A percentile compares a stretch with the other conserved stretches of the same genome.
These are phyloP conservation scores for Indicator indicator DNA, from an alignment of 2,113 vertebrate species.

Conservation along the genomic window DNA sequence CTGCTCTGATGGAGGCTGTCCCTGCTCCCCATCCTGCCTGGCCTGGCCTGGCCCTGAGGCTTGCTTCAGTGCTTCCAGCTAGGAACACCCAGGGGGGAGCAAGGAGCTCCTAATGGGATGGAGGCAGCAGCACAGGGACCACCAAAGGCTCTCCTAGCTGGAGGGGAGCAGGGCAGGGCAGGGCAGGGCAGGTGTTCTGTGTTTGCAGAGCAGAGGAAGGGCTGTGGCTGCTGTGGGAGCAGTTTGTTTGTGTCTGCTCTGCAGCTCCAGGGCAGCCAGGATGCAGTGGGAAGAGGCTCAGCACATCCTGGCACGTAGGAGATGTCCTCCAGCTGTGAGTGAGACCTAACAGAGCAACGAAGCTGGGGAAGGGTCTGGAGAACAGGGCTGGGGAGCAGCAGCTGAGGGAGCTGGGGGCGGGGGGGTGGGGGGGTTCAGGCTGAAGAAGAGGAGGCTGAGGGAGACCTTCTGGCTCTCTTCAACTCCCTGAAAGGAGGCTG, in stretches of 20 bases:
- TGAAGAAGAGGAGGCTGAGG: too few species aligned
- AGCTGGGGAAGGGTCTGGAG: neutral
- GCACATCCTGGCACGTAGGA: neutral
- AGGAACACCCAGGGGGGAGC: neutral
- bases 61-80: neutral
- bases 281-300: neutral
- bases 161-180: neutral
- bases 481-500: too few species aligned
- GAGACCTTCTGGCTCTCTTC: too few species aligned
- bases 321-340: neutral
- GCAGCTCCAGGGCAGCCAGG: neutral
- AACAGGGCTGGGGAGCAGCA: too few species aligned
- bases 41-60: neutral
- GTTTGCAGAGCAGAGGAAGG: conserved; percentile 4
- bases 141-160: neutral
- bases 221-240: neutral
- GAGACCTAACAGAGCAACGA: neutral
- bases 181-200: neutral
- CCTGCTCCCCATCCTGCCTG: neutral
- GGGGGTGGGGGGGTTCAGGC: too few species aligned
- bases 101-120: neutral
- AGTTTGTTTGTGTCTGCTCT: conserved; percentile 26
- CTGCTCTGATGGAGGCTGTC: too few species aligned
- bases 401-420: too few species aligned
- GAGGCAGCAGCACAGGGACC: neutral